Base-by-base conservation (phyloP, 2,797 vertebrate genomes). In the Eidolon dupreanum region DNA sequence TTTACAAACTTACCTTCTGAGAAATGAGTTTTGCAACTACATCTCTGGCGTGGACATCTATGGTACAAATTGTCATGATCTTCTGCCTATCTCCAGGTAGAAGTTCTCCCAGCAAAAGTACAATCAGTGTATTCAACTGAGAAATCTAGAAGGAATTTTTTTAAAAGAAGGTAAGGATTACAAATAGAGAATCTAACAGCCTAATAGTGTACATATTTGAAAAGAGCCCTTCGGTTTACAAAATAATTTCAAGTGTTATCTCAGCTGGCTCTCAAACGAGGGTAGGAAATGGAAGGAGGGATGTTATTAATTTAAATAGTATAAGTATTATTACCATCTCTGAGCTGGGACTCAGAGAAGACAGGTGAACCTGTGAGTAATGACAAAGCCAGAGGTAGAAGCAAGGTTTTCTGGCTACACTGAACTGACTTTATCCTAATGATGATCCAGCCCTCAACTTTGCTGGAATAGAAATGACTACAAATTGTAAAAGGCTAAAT, bases 21-120 rank as follows among this genome's bases (percentile, higher is more conserved):
- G 98, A 95, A 95, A 99, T 98, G 93, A 99, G 98, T 93, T 97
- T 99, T 83, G 98, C 96, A 75, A 99, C 99, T 87, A 99, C 98
- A 74, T 99, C 99, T 98, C 99, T 98, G 55, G 98, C 98, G 66
- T 99, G 98, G 93, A 99, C 98, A 91, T 99, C 99, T 36, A 98
- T 98, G 12, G 99, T 99, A 95, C 99, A 99, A 94, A 99, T 97
- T 36, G 99, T 99, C 99, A 98, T 99, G 97, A 99, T 99, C 98
- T 99, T 99, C 98, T 99, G 99, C 90, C 98, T 95, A 97, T 99
- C 98, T 31, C 98, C 98, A 2, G 70, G 98, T 90, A 97, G 98
- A 93, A 99, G 98, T 49, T 99, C 99, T 96, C 99, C 99, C 95
- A 99, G 97, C 63, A 99, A 96, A 97, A 99, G 93, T 70, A 97